Evolutionary conservation across 2,888 invertebrate genomes (phyloP), one percentile per base, ranked within the genome.

Genomic region (Colostygia pectinataria): DNA sequence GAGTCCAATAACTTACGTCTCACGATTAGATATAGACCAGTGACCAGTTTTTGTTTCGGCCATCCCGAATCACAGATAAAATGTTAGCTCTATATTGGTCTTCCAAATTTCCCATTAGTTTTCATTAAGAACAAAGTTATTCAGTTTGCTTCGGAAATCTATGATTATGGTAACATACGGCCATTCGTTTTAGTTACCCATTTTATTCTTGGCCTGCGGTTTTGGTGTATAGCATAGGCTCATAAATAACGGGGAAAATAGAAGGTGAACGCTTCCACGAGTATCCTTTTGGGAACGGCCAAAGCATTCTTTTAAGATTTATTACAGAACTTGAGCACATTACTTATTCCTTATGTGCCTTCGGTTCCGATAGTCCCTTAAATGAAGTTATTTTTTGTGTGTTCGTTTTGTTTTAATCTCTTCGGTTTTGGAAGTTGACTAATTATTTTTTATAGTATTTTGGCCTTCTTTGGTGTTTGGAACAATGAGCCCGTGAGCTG

Each of bases 231-330:
- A 81, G 83, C 89, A 88, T 86, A 82, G 88, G 80, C 80, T 73
- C 87, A 89, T 90, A 90, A 90, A 90, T 90, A 87, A 89, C 85
- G 66, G 65, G 83, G 84, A 80, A 88, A 89, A 89, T 89, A 88
- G 88, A 88, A 90, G 88, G 89, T 88, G 88, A 87, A 87, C 68
- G 86, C 83, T 86, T 85, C 84, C 80, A 83, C 73, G 80, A 86
- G 89, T 86, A 87, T 88, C 89, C 89, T 89, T 90, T 89, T 82
- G 88, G 89, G 89, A 86, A 76, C 84, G 83, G 77, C 82, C 85
- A 85, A 81, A 89, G 89, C 87, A 89, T 90, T 90, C 87, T 90
- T 90, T 87, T 85, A 83, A 89, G 89, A 90, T 90, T 90, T 89
- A 90, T 90, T 86, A 81, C 82, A 74, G 77, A 89, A 89, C 80